Evolutionary conservation across 1,140 invertebrate species (phyloP).

Genomic region (Parapsyche elsis): DNA sequence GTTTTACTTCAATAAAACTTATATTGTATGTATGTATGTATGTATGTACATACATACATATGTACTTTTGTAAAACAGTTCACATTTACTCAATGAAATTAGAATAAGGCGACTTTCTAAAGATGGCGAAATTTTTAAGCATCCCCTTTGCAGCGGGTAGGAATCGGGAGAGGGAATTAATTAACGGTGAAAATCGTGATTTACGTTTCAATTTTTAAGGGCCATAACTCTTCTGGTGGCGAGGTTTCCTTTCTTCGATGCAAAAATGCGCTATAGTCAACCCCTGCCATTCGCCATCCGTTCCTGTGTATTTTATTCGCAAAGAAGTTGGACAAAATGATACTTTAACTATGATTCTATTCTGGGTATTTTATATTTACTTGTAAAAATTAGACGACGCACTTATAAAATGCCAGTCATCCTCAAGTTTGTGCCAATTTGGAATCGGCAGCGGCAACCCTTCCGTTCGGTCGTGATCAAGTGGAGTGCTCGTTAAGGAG

Average conservation of each 20-base stretch:
- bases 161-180: slow-evolving; percentile 53
- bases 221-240: slow-evolving; percentile 51
- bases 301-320: too few species aligned
- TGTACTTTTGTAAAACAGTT: too few species aligned
- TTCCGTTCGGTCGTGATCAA: slow-evolving; percentile 38
- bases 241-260: slow-evolving; percentile 44
- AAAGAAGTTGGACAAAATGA: too few species aligned
- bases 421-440: slow-evolving; percentile 47
- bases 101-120: too few species aligned
- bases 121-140: too few species aligned
- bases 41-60: too few species aligned
- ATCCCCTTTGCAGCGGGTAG: background rate
- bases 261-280: slow-evolving; percentile 34
- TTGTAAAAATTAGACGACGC: background rate
- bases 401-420: slow-evolving; percentile 25
- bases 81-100: too few species aligned
- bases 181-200: slow-evolving; percentile 55
- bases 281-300: background rate
- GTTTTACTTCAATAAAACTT: too few species aligned
- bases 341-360: too few species aligned
- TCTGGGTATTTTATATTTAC: too few species aligned
- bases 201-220: slow-evolving; percentile 56
- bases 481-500: slow-evolving; percentile 45
- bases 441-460: slow-evolving; percentile 47
- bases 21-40: too few species aligned